A percentile compares a stretch with the other conserved stretches of the same genome.
These are phyloP conservation scores for Ophion costatus DNA, from an alignment of 2,888 invertebrate genomes.

Conservation along the genomic window DNA sequence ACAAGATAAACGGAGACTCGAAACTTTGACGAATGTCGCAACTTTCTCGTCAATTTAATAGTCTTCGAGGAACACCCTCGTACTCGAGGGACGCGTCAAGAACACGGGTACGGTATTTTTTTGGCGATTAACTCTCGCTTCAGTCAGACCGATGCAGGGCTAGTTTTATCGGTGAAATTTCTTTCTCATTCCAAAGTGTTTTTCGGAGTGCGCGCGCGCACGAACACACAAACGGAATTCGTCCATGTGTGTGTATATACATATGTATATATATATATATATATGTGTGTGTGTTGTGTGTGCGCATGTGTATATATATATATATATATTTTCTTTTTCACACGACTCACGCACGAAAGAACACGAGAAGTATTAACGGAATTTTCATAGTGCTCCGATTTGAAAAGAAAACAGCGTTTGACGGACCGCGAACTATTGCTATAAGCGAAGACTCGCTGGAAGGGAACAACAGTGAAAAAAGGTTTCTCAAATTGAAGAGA, in stretches of 20 bases:
- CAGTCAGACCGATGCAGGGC: conserved; percentile 43
- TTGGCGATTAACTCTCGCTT: conserved; percentile 18
- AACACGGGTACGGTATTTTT: conserved; percentile 16
- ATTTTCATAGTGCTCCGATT: conserved; percentile 27
- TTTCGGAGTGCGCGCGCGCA: conserved; percentile 58
- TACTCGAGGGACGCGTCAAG: conserved; percentile 19
- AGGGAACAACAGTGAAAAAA: conserved; percentile 1
- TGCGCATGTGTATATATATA: too few relatives aligned
- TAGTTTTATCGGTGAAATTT: conserved; percentile 50
- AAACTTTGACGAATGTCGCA: conserved; percentile 13
- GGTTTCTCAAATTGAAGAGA: conserved; percentile 7
- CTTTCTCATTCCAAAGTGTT: conserved; percentile 42
- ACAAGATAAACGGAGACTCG: neutral
- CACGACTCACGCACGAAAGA: conserved; percentile 46
- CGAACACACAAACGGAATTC: conserved; percentile 20
- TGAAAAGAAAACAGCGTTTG: neutral
- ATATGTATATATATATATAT: neutral
- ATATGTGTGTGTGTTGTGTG: neutral
- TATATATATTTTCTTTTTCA: conserved; percentile 19
- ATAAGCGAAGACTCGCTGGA: neutral
- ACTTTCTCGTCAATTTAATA: conserved; percentile 31
- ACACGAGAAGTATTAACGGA: conserved; percentile 39
- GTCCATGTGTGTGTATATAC: neutral
- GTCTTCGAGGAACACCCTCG: neutral
- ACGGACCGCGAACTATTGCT: neutral